Evolutionary conservation across 2,888 invertebrate genomes (phyloP), one percentile per base, ranked within the genome.

Genomic region (Theretra japonica): DNA sequence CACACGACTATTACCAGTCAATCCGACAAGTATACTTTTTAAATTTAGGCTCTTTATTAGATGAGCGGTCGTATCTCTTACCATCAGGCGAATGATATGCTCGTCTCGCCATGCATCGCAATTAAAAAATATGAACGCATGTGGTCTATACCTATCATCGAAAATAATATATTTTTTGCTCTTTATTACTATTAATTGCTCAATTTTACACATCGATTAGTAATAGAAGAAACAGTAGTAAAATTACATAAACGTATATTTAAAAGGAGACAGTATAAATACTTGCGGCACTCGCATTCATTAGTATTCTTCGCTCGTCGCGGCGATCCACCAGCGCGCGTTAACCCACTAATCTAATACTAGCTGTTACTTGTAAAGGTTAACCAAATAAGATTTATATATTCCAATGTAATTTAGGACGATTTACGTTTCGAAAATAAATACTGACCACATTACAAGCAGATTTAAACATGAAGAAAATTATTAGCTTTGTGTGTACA

Each of bases 261-360:
- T 5, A 6, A 48, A 17, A 23, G 41, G 15, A 62, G 62, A 21
- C 62, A 21, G 21, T 62, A 62, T 41, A 48, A 25, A 48, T 48
- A 48, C 33, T 17, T 23, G 23, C 23, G 23, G 23, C 65, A 65
- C 21, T 41, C 41, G 62, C 11, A 4, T n/a, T 11, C 62, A 62
- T 62, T 62, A 41, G 21, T 62, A 65, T 41, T 48, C 41, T 5
- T 65, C 48, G 48, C 17, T 41, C 17, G 48, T 23, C 15, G 19
- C 21, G 48, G 48, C 59, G 25, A 50, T 59, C 59, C 58, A 48
- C 25, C 59, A 60, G 50, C 60, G 25, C 41, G 50, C 28, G 65
- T 62, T 56, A 62, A 50, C 60, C 50, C 53, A 57, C 70, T 70
- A 56, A 70, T 65, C 62, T 68, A 62, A 48, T 23, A 57, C 56